Evolutionary conservation across 53 echinoderm and acorn worm genomes (phyloP).

Genomic region (Astropecten irregularis): DNA sequence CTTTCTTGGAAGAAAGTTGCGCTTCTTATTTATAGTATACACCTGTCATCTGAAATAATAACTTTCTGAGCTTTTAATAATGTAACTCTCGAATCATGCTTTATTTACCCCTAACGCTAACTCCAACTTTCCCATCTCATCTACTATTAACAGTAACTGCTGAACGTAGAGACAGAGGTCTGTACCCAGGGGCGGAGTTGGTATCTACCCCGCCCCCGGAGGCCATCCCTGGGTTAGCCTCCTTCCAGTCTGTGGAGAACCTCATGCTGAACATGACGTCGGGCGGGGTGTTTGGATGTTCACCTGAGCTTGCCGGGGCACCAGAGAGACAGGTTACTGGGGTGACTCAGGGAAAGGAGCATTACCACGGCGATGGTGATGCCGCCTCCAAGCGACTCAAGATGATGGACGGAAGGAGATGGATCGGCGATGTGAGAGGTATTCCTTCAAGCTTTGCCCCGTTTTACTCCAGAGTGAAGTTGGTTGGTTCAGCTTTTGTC

Average conservation of each 20-base stretch:
- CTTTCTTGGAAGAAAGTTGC: too few species aligned
- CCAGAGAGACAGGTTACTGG: slow-evolving; percentile 11
- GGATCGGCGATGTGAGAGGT: slow-evolving; percentile 14
- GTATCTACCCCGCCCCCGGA: not conserved
- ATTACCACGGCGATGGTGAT: not conserved
- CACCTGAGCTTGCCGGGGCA: slow-evolving; percentile 38
- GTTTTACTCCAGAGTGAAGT: too few species aligned
- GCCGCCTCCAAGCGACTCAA: slow-evolving; percentile 9
- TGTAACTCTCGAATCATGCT: slow-evolving; percentile 8
- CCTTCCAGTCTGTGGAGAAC: slow-evolving; percentile 80
- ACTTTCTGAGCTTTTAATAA: too few species aligned
- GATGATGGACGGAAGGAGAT: slow-evolving; percentile 22
- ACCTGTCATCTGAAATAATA: too few species aligned
- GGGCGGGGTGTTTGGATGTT: slow-evolving; percentile 47
- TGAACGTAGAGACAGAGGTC: slow-evolving; percentile 82
- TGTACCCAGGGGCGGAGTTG: slow-evolving; percentile 58
- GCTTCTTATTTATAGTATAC: too few species aligned
- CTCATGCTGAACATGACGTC: slow-evolving; percentile 87
- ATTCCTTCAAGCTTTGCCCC: not conserved
- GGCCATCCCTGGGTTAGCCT: slow-evolving; percentile 42
- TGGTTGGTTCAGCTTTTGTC: too few species aligned
- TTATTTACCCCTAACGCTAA: slow-evolving; percentile 20
- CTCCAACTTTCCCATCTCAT: slow-evolving; percentile 35
- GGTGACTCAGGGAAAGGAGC: not conserved
- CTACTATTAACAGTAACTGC: slow-evolving; percentile 78